phyloP scores from a whole-genome alignment of 2,113 vertebrate species.

The Bombycilla garrulus region DNA sequence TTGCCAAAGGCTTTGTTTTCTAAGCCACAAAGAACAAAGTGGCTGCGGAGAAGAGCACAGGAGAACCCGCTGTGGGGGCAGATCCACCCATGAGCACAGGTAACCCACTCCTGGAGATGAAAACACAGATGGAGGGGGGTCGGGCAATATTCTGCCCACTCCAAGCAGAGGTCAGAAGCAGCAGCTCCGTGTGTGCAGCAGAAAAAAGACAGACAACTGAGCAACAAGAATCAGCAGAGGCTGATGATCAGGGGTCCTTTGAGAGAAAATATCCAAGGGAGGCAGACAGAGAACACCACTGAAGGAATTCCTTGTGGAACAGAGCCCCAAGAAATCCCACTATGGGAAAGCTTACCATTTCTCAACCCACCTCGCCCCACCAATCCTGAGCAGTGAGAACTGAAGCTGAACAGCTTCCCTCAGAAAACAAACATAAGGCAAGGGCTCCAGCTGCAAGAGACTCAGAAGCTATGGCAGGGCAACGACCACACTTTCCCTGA shows the following conservation, averaged over 20 bases:
- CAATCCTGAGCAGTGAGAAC: not conserved
- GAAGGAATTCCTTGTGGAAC: not conserved
- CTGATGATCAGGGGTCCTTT: not conserved
- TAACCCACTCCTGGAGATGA: not conserved
- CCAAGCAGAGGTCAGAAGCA: not conserved
- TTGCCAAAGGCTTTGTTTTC: conserved; percentile 65
- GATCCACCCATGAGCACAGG: not conserved
- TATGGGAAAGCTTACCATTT: not conserved
- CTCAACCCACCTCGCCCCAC: not conserved
- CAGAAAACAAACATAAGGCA: not conserved
- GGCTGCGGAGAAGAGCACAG: not conserved
- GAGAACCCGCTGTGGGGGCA: not conserved
- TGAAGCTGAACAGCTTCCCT: not conserved
- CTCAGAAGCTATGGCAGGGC: not conserved
- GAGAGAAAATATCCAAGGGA: not conserved
- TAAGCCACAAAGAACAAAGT: conserved; percentile 55
- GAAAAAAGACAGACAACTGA: not conserved
- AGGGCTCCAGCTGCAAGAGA: not conserved
- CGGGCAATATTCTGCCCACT: not conserved
- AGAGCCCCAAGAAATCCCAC: not conserved
- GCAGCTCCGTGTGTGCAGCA: not conserved
- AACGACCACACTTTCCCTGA: not conserved
- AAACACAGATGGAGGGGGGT: not conserved
- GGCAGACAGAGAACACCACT: not conserved
- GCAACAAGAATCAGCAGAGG: not conserved